These are phyloP conservation scores for Enteromius treurensis DNA, from an alignment of 2,797 vertebrate genomes.

Conservation along the genomic window DNA sequence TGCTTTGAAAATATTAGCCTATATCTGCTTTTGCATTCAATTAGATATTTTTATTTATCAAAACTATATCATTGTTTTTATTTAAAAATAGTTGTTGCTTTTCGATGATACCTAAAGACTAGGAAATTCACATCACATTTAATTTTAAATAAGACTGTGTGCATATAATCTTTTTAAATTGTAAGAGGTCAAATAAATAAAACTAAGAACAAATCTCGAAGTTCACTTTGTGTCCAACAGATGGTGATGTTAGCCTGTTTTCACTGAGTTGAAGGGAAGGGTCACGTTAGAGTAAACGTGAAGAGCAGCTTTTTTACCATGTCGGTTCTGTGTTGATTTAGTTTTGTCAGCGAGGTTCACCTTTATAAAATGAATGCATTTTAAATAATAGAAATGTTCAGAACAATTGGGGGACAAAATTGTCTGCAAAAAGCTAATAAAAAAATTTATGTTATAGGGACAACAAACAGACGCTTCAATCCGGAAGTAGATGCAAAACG, in stretches of 20 bases:
- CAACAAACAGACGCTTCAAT: too few relatives aligned
- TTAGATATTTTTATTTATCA: background rate
- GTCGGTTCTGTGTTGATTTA: background rate
- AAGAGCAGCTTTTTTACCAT: slow-evolving; percentile 9
- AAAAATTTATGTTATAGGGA: background rate
- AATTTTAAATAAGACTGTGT: background rate
- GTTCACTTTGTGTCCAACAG: slow-evolving; percentile 62
- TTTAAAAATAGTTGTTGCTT: background rate
- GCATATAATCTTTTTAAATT: background rate
- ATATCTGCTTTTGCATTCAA: background rate
- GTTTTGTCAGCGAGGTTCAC: background rate
- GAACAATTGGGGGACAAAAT: too few relatives aligned
- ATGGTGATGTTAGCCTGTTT: slow-evolving; percentile 63
- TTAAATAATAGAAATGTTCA: background rate
- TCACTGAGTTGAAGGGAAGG: slow-evolving; percentile 40
- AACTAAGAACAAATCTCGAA: background rate
- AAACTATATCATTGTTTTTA: background rate
- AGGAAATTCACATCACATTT: background rate
- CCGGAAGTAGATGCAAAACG: background rate
- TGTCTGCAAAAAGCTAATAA: background rate
- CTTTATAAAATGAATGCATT: background rate
- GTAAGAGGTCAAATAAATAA: background rate
- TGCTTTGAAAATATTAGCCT: background rate
- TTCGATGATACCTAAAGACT: background rate
- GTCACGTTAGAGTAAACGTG: slow-evolving; percentile 18